Evolutionary conservation across 2,888 invertebrate species (phyloP).

Genomic region (Aricia artaxerxes): DNA sequence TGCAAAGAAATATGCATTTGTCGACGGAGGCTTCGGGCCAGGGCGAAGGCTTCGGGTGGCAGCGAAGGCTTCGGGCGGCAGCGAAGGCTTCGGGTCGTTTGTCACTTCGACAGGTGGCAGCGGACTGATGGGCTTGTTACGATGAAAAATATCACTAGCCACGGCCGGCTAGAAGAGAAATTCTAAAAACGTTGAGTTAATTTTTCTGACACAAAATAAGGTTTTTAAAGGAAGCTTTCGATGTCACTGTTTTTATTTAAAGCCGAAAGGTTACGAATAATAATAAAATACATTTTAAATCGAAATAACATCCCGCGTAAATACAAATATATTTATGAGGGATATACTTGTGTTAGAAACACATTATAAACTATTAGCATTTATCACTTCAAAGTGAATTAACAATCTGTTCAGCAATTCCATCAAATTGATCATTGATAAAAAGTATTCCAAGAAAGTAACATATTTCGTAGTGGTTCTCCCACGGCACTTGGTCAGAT

Average conservation of each 20-base stretch:
- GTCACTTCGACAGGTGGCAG: slow-evolving; percentile 31
- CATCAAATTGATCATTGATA: not conserved
- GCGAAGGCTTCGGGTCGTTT: slow-evolving; percentile 22
- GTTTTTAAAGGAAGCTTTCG: too few species aligned
- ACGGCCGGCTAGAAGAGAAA: not conserved
- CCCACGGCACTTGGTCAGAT: slow-evolving; percentile 7
- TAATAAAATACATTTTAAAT: too few species aligned
- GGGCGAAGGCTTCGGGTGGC: slow-evolving; percentile 22
- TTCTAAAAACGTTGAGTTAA: too few species aligned
- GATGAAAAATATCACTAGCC: slow-evolving; percentile 28
- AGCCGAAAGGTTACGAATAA: too few species aligned
- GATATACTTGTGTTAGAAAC: too few species aligned
- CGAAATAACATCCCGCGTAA: too few species aligned
- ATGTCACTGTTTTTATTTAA: too few species aligned
- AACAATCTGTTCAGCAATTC: not conserved
- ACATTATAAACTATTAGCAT: too few species aligned
- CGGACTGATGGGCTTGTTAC: slow-evolving; percentile 31
- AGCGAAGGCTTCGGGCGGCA: slow-evolving; percentile 5
- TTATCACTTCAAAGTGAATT: not conserved
- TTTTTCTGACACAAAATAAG: too few species aligned
- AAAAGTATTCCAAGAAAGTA: not conserved
- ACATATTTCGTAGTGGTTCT: not conserved
- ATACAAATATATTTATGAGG: too few species aligned
- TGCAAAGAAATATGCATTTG: slow-evolving; percentile 23
- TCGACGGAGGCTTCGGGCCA: not conserved